These are phyloP conservation scores for Helogale parvula DNA, from an alignment of 2,113 vertebrate genomes.

Conservation along the genomic window DNA sequence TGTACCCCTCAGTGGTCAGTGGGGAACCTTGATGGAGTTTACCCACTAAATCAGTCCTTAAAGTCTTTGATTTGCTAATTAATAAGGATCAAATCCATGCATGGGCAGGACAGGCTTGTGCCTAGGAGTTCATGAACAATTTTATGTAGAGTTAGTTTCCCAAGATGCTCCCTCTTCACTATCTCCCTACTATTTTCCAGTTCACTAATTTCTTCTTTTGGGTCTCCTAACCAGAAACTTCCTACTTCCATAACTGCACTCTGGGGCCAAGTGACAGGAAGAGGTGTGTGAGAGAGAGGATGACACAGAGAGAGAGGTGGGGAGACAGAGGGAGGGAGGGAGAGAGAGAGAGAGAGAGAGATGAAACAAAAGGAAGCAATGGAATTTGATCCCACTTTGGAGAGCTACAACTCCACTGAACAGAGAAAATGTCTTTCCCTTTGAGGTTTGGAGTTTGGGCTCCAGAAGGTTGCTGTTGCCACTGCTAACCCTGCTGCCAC, in stretches of 20 bases:
- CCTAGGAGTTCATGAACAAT: not conserved
- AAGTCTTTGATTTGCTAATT: not conserved
- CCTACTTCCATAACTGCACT: not conserved
- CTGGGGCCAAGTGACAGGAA: not conserved
- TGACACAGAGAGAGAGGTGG: too few species aligned
- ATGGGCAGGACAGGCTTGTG: not conserved
- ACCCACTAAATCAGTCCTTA: not conserved
- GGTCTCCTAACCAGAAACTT: not conserved
- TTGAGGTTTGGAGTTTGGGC: not conserved
- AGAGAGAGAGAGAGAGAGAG: not conserved
- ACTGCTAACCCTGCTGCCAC: not conserved
- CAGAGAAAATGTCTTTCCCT: not conserved
- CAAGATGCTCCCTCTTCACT: not conserved
- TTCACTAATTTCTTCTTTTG: not conserved
- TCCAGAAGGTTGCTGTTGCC: not conserved
- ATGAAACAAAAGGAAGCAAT: not conserved
- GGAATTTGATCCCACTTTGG: not conserved
- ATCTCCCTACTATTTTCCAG: not conserved
- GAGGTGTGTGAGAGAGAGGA: not conserved
- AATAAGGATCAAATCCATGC: not conserved
- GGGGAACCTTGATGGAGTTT: too few species aligned
- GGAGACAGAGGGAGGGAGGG: not conserved
- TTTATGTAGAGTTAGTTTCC: not conserved
- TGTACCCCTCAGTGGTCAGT: not conserved
- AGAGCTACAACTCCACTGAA: not conserved